A percentile compares a stretch with the other conserved stretches of the same genome.
Evolutionary conservation across 2,888 invertebrate genomes (phyloP).

Genomic region (Rapana venosa): DNA sequence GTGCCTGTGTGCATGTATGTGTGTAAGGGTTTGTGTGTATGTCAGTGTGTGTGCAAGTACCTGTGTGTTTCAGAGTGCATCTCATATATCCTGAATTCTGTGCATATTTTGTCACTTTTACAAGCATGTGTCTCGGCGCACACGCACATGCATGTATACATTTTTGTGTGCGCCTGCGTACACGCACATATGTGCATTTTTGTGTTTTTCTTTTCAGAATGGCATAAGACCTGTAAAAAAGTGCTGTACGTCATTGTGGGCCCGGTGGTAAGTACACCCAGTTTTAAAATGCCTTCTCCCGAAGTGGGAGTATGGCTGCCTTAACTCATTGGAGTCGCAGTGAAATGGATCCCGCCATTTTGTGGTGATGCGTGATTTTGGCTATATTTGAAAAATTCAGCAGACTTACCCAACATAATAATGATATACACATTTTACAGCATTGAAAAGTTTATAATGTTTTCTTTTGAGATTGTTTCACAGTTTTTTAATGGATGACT

Average conservation of each 20-base stretch:
- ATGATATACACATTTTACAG: too few species aligned
- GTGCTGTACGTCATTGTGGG: constrained; percentile 63
- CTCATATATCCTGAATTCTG: background rate
- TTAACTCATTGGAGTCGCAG: too few species aligned
- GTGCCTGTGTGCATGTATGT: background rate
- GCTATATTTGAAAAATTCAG: too few species aligned
- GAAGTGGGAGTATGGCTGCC: too few species aligned
- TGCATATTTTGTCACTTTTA: too few species aligned
- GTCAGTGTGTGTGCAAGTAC: background rate
- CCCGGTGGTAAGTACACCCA: constrained; percentile 58
- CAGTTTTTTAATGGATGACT: too few species aligned
- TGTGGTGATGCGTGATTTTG: too few species aligned
- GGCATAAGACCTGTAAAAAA: constrained; percentile 55
- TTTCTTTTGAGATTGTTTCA: too few species aligned
- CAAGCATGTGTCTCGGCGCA: background rate
- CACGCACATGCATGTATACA: background rate
- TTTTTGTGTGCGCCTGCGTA: background rate
- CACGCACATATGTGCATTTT: background rate
- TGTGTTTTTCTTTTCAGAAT: constrained; percentile 58
- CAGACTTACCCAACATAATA: too few species aligned
- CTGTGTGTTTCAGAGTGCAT: background rate
- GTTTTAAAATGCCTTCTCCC: too few species aligned
- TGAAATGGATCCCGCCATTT: too few species aligned
- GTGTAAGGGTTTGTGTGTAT: background rate
- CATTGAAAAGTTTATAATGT: too few species aligned